A percentile compares a stretch with the other conserved stretches of the same genome.
Conservation (phyloP, 1,140 invertebrate species). For the Phymorhynchus buccinoides region DNA sequence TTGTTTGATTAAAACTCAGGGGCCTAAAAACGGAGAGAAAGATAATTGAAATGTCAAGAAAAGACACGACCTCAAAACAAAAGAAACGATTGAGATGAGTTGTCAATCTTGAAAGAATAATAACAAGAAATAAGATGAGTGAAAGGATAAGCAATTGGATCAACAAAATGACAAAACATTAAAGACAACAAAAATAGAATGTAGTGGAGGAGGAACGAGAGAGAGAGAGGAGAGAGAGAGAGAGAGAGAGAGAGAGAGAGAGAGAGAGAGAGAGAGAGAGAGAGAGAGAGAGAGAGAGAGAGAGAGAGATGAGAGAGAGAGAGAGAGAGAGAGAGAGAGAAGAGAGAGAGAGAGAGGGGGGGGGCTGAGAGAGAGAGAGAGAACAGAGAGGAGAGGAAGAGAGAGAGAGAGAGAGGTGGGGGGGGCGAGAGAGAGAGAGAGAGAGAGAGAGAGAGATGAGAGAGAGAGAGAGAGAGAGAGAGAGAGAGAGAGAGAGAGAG, state of each 20-base stretch:
- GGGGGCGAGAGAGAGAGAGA: conserved; percentile 7
- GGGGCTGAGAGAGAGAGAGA: no score
- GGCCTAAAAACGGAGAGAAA: no score
- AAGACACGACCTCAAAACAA: no score
- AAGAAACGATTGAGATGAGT: no score
- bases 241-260: conserved; percentile 1
- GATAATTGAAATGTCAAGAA: no score
- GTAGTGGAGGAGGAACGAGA: not conserved
- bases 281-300: conserved; percentile 10
- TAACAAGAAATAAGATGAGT: not conserved
- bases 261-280: conserved; percentile 20
- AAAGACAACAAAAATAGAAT: not conserved
- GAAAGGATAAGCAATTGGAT: not conserved
- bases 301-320: not conserved
- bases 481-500: not conserved
- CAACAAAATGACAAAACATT: not conserved
- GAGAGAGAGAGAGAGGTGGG: not conserved
- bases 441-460: conserved; percentile 8
- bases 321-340: not conserved
- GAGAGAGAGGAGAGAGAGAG: no score
- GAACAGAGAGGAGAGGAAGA: not conserved
- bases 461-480: not conserved
- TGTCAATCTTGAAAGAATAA: not conserved
- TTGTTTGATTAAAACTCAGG: no score
- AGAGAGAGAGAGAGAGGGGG: not conserved